Conservation (phyloP, 1,140 invertebrate species). For the Telenomus remus region DNA sequence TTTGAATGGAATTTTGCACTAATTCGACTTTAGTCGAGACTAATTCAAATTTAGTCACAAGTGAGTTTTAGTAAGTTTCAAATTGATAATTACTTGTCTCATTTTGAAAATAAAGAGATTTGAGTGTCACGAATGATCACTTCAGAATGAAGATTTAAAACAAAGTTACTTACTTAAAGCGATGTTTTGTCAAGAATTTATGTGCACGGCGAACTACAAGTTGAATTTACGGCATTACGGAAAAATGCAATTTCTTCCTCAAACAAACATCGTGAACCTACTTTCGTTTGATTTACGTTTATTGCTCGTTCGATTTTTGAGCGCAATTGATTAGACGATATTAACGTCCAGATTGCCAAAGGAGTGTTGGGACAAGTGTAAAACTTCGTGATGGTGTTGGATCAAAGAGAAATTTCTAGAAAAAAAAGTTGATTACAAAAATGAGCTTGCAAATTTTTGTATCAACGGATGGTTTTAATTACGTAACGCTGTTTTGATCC, state of each 20-base stretch:
- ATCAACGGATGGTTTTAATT: too few species aligned
- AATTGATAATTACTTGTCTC: too few species aligned
- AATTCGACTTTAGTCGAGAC: too few species aligned
- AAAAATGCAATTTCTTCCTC: conserved; percentile 45
- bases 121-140: too few species aligned
- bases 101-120: too few species aligned
- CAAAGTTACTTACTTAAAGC: background rate
- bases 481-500: too few species aligned
- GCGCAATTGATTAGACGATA: conserved; percentile 30
- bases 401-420: background rate
- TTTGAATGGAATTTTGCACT: too few species aligned
- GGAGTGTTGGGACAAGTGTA: background rate
- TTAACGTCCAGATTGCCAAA: conserved; percentile 17
- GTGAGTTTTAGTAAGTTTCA: too few species aligned
- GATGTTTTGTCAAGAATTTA: conserved; percentile 18
- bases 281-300: conserved; percentile 50
- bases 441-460: background rate
- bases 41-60: too few species aligned
- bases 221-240: conserved; percentile 26
- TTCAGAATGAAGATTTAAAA: too few species aligned
- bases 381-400: conserved; percentile 1
- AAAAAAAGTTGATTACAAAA: background rate
- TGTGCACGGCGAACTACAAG: conserved; percentile 1
- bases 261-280: conserved; percentile 38
- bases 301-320: conserved; percentile 35